phyloP scores from a whole-genome alignment of 2,888 invertebrate species.

The Anagyrus pseudococci region DNA sequence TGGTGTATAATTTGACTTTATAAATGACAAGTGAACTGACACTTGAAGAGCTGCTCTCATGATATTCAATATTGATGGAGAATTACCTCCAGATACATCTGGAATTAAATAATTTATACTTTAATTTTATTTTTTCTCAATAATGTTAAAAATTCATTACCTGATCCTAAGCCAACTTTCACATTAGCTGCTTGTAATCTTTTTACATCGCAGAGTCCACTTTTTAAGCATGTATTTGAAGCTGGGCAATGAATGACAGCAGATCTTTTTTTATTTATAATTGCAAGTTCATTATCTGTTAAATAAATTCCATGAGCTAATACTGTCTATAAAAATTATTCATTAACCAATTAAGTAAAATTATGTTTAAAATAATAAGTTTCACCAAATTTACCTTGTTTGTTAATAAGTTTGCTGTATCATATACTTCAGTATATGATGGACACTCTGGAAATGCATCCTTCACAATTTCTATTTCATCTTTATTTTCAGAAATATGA shows the following conservation, averaged over 20 bases:
- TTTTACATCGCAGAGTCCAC: constrained; percentile 82
- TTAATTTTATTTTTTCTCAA: constrained; percentile 5
- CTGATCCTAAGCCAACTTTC: constrained; percentile 85
- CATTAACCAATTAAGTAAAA: constrained; percentile 18
- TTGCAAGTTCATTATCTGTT: constrained; percentile 71
- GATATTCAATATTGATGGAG: constrained; percentile 76
- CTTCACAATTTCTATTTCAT: constrained; percentile 74
- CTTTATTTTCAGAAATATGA: constrained; percentile 82
- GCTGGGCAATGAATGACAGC: constrained; percentile 87
- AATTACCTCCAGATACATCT: constrained; percentile 88
- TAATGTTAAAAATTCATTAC: constrained; percentile 63
- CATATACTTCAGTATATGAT: constrained; percentile 80
- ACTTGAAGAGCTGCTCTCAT: constrained; percentile 77
- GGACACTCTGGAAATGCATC: constrained; percentile 65
- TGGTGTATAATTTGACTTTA: constrained; percentile 63
- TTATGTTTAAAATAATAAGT: constrained; percentile 6
- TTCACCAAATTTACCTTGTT: constrained; percentile 68
- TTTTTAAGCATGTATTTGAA: constrained; percentile 81
- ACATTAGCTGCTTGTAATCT: constrained; percentile 70
- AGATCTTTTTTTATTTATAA: constrained; percentile 69
- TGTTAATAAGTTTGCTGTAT: constrained; percentile 75
- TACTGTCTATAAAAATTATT: constrained; percentile 66
- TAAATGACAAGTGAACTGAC: constrained; percentile 72
- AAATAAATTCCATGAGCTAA: constrained; percentile 87
- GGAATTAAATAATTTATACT: constrained; percentile 31